Evolutionary conservation across 2,888 invertebrate genomes (phyloP).

Genomic region (Cryptosula pallasiana): DNA sequence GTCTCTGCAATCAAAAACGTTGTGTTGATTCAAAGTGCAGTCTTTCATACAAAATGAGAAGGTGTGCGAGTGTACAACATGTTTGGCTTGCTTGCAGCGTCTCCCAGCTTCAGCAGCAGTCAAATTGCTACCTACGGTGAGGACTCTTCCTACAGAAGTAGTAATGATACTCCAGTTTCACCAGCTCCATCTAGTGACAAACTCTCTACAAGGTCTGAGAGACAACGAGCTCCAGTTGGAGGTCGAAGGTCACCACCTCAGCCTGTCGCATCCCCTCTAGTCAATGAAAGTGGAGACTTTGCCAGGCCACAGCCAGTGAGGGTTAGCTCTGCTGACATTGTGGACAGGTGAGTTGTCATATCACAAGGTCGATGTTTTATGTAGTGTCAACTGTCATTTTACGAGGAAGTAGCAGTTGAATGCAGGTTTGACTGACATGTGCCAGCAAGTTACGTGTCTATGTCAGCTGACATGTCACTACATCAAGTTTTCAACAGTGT

Average conservation of each 20-base stretch:
- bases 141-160: constrained; percentile 17
- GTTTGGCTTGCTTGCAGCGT: background rate
- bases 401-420: too few species aligned
- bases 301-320: constrained; percentile 3
- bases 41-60: too few species aligned
- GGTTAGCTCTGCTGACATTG: constrained; percentile 19
- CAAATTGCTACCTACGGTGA: constrained; percentile 11
- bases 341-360: constrained; percentile 11
- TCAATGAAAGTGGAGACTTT: background rate
- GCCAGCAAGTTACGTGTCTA: too few species aligned
- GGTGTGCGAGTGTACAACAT: too few species aligned
- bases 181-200: constrained; percentile 22
- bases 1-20: too few species aligned
- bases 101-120: constrained; percentile 7
- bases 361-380: too few species aligned
- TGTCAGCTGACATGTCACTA: too few species aligned
- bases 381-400: too few species aligned
- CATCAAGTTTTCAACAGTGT: too few species aligned
- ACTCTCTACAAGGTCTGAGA: background rate
- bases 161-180: constrained; percentile 12
- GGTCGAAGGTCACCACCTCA: background rate
- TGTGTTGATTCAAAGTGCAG: too few species aligned
- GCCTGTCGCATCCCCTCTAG: background rate
- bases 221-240: background rate
- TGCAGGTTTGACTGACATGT: too few species aligned